phyloP scores from a whole-genome alignment of 1,140 invertebrate genomes.

The Lasaia peninsularis region DNA sequence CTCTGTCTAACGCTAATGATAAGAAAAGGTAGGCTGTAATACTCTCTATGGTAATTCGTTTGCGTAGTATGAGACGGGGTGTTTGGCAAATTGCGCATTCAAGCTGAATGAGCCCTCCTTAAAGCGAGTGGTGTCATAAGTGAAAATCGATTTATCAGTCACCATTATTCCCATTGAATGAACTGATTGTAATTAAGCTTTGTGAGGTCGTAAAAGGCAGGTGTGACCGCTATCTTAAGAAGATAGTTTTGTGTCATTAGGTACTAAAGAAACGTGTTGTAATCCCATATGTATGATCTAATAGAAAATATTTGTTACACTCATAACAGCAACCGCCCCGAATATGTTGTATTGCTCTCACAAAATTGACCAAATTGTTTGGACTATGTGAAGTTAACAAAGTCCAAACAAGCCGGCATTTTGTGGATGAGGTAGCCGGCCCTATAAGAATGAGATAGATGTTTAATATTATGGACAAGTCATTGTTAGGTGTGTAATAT shows the following conservation, averaged over 20 bases:
- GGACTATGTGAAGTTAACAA: too few species aligned
- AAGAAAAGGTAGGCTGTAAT: conserved; percentile 15
- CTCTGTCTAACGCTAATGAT: conserved; percentile 16
- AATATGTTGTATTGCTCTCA: too few species aligned
- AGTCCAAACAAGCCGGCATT: too few species aligned
- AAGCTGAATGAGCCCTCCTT: conserved; percentile 24
- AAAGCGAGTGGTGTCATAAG: conserved; percentile 23
- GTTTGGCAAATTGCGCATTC: conserved; percentile 23
- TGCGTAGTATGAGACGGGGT: conserved; percentile 16
- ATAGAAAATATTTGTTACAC: too few species aligned
- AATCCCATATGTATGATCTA: too few species aligned
- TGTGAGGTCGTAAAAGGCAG: neutral
- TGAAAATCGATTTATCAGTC: conserved; percentile 28
- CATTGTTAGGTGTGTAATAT: too few species aligned
- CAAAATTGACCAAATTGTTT: too few species aligned
- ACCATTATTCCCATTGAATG: neutral
- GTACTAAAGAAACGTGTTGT: neutral
- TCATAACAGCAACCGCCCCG: too few species aligned
- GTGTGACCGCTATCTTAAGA: neutral
- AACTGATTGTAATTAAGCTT: conserved; percentile 12
- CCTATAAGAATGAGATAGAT: too few species aligned
- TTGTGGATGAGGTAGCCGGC: too few species aligned
- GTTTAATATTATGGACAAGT: too few species aligned
- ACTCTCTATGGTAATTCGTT: conserved; percentile 19
- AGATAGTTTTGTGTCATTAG: neutral